Conservation (phyloP, 2,888 invertebrate genomes). For the Apamea anceps region DNA sequence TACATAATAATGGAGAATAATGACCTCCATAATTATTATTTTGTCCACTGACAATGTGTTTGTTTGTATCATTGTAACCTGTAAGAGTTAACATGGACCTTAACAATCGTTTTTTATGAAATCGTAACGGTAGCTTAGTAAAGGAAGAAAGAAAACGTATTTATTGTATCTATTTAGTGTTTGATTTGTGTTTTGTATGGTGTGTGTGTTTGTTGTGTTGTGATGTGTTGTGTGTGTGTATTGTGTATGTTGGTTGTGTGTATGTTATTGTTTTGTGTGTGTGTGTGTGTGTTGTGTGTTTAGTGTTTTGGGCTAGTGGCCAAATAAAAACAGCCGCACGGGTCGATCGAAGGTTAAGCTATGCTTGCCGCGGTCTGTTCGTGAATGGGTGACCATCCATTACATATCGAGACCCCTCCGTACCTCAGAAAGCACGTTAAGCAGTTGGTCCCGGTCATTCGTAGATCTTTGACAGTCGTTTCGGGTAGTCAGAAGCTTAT, state of each 20-base stretch:
- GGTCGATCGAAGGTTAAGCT: not conserved
- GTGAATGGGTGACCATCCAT: not conserved
- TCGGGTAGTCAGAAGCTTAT: not conserved
- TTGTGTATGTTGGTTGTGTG: no score
- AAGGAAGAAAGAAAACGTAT: no score
- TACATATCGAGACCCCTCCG: not conserved
- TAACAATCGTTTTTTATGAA: not conserved
- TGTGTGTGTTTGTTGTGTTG: no score
- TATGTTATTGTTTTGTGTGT: no score
- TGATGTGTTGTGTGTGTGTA: no score
- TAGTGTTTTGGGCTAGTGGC: not conserved
- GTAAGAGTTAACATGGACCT: not conserved
- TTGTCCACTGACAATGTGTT: not conserved
- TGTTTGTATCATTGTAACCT: not conserved
- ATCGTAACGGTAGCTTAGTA: not conserved
- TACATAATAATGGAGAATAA: not conserved
- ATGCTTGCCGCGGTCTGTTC: no score
- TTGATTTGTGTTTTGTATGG: no score
- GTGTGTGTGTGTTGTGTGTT: no score
- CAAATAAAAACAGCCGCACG: not conserved
- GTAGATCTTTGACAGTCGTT: not conserved
- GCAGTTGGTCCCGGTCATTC: not conserved
- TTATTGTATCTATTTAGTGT: no score
- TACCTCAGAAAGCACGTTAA: not conserved
- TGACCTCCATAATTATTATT: not conserved